Base-by-base conservation (phyloP, 2,797 vertebrate genomes). In the Erpetoichthys calabaricus region DNA sequence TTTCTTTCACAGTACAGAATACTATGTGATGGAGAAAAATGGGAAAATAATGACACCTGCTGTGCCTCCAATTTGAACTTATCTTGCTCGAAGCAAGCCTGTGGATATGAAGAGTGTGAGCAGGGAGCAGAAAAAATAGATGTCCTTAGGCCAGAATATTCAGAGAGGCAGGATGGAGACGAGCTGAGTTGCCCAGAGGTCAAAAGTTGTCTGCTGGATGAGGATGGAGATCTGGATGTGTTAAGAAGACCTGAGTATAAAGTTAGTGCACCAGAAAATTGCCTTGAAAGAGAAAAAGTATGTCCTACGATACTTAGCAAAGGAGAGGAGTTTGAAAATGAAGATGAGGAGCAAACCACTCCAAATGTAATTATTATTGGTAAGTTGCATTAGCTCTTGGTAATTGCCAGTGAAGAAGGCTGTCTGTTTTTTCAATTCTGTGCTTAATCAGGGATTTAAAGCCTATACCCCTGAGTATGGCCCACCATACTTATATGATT, bases 161-260 rank as follows among this genome's bases (percentile, higher is more conserved):
- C 25, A 25, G 25, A 25, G 25, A 25, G 5, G 9, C 51, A 5
- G 1, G 50, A 10, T 46, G 55, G n/a, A 10, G 10, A 25, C 6
- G 53, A 42, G 41, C 4, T 43, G 56, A 42, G 42, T 8, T 7
- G 10, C 5, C 4, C 7, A 44, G 3, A 4, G 56, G 57, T 53
- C 3, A 64, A 6, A 63, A 67, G 53, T 58, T 73, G 25, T 42
- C 57, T 69, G 6, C 64, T 89, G 56, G 94, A 97, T 6, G 81
- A 87, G 47, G 93, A 98, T 0, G 95, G 95, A 55, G 95, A 98
- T 61, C 67, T 97, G 46, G 83, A 91, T 0, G 77, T 98, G 45
- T 53, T 65, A 45, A 84, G 84, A 57, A 83, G 84, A 74, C 84
- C 84, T 2, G 70, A 1, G 55, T 63, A 62, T 53, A 25, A 55